Base-by-base conservation (phyloP, 2,888 invertebrate species). In the Sericinus montela region DNA sequence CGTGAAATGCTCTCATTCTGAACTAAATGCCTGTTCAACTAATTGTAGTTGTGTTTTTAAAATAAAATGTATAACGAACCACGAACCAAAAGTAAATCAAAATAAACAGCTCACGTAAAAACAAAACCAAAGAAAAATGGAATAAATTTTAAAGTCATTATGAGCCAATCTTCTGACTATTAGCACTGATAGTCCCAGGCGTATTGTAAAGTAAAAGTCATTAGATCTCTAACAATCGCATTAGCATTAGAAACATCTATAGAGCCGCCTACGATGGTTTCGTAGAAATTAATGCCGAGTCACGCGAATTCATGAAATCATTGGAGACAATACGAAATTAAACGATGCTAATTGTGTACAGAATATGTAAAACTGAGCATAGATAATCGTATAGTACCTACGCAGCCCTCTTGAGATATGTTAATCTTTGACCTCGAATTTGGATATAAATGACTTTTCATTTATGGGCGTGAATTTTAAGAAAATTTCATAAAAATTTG, bases 251-350 rank as follows among this genome's bases (percentile, higher is more conserved):
- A 15, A 41, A 41, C 36, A 32, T 45, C 34, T 32, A 39, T 15
- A 10, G 30, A 41, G 42, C 37, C 50, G 45, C 38, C 45, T 40
- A 51, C 45, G 48, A 30, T 14, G 30, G 42, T 48, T 43, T 37
- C 43, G 6, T 23, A 41, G 23, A n/a, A 37, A 45, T 45, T 50
- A 45, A 51, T 51, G 37, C 50, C 28, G 10, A 50, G 45, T 51
- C 50, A 51, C 45, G 45, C 37, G 19, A 11, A 15, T 29, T 41
- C 41, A 29, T 45, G 41, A 42, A 45, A 50, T 41, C 36, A 25
- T 34, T 29, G 49, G 16, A 43, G 41, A 51, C 45, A 45, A 51
- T 45, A 35, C 37, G 32, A 46, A 38, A 36, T 45, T 29, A 45
- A 45, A 43, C 32, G 37, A 41, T 40, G 35, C 3, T 35, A 39